Evolutionary conservation across 2,888 invertebrate genomes (phyloP).

Genomic region (Serrognathus titanus): DNA sequence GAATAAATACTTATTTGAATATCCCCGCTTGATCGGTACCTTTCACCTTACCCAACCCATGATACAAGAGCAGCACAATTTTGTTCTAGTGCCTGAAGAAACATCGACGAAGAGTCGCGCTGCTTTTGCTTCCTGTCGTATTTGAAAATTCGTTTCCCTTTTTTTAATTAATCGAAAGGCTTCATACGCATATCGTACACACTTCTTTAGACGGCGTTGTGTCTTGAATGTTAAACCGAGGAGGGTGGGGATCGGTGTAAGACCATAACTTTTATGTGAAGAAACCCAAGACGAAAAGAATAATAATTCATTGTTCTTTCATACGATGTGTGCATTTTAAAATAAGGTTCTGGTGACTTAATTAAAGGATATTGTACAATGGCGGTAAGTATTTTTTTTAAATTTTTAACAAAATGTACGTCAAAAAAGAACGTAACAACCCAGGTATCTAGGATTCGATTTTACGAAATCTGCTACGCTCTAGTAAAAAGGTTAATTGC

Average conservation of each 20-base stretch:
- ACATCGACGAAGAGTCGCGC: constrained; percentile 5
- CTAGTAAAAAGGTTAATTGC: constrained; percentile 9
- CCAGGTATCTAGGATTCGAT: no score
- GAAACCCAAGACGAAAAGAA: constrained; percentile 6
- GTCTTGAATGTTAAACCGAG: constrained; percentile 10
- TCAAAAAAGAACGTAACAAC: no score
- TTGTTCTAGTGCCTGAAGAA: constrained; percentile 13
- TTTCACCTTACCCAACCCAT: constrained; percentile 22
- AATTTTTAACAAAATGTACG: not conserved
- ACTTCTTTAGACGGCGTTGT: constrained; percentile 1
- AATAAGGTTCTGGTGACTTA: constrained; percentile 7
- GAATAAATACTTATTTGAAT: constrained; percentile 10
- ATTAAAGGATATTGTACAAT: constrained; percentile 10
- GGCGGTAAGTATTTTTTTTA: constrained; percentile 17
- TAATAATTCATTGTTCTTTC: constrained; percentile 5
- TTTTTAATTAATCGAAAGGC: not conserved
- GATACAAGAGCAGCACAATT: constrained; percentile 12
- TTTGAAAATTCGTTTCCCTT: not conserved
- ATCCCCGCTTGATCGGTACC: constrained; percentile 20
- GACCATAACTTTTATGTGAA: not conserved
- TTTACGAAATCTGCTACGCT: constrained; percentile 13
- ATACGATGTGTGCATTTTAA: constrained; percentile 13
- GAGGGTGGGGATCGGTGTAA: constrained; percentile 9
- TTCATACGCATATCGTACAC: not conserved
- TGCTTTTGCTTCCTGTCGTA: not conserved